Evolutionary conservation across 2,888 invertebrate species (phyloP).

Genomic region (Mimachlamys varia): DNA sequence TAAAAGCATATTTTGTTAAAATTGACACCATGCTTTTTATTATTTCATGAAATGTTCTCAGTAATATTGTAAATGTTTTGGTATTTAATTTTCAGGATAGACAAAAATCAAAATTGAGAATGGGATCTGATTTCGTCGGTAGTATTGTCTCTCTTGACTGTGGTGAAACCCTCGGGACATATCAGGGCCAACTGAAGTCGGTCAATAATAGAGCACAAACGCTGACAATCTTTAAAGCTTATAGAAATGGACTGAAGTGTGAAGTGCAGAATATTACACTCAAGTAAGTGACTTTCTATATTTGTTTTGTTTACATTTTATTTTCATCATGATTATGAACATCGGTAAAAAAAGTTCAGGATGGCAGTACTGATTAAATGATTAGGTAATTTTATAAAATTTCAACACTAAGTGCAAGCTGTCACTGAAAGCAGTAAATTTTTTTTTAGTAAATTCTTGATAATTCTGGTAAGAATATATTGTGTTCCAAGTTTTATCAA

Average conservation of each 20-base stretch:
- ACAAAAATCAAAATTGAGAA: slow-evolving; percentile 43
- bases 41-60: neutral
- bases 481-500: too few species aligned
- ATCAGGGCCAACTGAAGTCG: slow-evolving; percentile 90
- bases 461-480: too few species aligned
- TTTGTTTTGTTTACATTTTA: too few species aligned
- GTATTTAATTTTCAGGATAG: neutral
- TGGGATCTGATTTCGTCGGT: slow-evolving; percentile 85
- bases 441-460: too few species aligned
- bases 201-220: slow-evolving; percentile 86
- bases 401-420: too few species aligned
- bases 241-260: slow-evolving; percentile 90
- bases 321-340: too few species aligned
- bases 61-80: neutral
- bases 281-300: slow-evolving; percentile 82
- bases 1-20: too few species aligned
- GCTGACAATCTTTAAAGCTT: slow-evolving; percentile 90
- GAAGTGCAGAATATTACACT: slow-evolving; percentile 86
- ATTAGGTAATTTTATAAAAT: too few species aligned
- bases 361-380: too few species aligned
- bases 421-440: too few species aligned
- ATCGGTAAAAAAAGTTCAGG: too few species aligned
- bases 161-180: slow-evolving; percentile 89
- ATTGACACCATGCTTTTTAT: neutral
- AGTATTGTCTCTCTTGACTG: slow-evolving; percentile 93